Evolutionary conservation across 30 jellyfish, hydroid and myxozoan genomes (phyloP).

Genomic region (Hydractinia echinata): DNA sequence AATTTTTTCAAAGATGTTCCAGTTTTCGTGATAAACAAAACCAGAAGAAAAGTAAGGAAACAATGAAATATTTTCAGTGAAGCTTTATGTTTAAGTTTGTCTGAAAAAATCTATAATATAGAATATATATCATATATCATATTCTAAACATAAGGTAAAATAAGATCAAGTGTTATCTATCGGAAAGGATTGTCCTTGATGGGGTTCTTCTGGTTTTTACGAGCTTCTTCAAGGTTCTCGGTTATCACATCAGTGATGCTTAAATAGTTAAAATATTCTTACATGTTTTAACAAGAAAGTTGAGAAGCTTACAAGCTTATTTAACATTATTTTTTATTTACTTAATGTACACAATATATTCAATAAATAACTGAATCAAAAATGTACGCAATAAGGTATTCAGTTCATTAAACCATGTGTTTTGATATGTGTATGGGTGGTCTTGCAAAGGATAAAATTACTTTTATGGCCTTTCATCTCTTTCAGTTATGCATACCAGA

Average conservation of each 20-base stretch:
- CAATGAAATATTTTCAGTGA: constrained; percentile 1
- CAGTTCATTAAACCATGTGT: too few relatives aligned
- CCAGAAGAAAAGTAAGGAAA: constrained; percentile 8
- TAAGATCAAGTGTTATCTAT: neutral
- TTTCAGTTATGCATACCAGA: constrained; percentile 4
- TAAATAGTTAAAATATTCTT: too few relatives aligned
- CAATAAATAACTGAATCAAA: too few relatives aligned
- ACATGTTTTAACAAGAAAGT: too few relatives aligned
- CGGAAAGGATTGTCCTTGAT: neutral
- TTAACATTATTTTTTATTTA: too few relatives aligned
- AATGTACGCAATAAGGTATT: too few relatives aligned
- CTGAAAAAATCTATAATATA: constrained; percentile 1
- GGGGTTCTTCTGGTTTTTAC: constrained; percentile 12
- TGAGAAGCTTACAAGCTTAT: too few relatives aligned
- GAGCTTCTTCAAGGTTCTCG: neutral
- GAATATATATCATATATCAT: neutral
- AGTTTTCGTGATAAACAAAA: constrained; percentile 2
- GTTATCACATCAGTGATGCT: too few relatives aligned
- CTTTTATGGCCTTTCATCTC: neutral
- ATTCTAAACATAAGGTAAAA: neutral
- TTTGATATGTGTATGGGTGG: neutral
- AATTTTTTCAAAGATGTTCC: neutral
- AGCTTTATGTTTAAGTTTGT: neutral
- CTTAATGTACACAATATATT: too few relatives aligned
- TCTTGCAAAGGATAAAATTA: neutral